A percentile compares a stretch with the other conserved stretches of the same genome.
These are phyloP conservation scores for Rhamnusium bicolor DNA, from an alignment of 2,888 invertebrate genomes.

Conservation along the genomic window DNA sequence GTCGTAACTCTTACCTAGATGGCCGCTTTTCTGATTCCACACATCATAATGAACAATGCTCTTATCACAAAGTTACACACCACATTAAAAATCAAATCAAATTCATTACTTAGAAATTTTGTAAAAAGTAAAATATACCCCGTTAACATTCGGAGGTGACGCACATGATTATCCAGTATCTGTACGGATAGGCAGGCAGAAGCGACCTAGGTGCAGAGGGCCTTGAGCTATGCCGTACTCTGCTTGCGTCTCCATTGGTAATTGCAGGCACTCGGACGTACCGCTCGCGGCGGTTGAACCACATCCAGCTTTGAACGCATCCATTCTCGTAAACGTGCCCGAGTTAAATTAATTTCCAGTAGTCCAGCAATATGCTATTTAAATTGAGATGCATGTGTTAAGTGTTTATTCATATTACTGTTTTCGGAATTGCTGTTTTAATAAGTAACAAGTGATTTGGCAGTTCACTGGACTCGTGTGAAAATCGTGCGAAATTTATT, in stretches of 20 bases:
- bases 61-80: too few relatives aligned
- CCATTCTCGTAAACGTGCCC: conserved; percentile 8
- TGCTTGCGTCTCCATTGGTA: conserved; percentile 15
- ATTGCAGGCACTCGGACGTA: conserved; percentile 26
- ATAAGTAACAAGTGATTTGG: not conserved
- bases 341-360: conserved; percentile 14
- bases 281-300: conserved; percentile 6
- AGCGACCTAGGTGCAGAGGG: conserved; percentile 16
- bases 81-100: too few relatives aligned
- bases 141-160: too few relatives aligned
- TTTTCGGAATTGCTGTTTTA: not conserved
- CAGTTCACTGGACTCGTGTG: not conserved
- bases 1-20: too few relatives aligned
- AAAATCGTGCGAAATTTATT: not conserved
- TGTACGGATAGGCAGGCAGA: not conserved
- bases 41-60: too few relatives aligned
- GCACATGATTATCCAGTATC: too few relatives aligned
- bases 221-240: conserved; percentile 16
- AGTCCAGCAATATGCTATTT: not conserved
- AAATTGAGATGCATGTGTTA: conserved; percentile 5
- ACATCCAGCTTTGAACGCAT: conserved; percentile 4
- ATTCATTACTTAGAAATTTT: too few relatives aligned
- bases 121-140: too few relatives aligned
- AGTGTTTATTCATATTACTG: not conserved
- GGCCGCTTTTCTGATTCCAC: too few relatives aligned